phyloP scores from a whole-genome alignment of 2,797 vertebrate species.

The Zalophus californianus region DNA sequence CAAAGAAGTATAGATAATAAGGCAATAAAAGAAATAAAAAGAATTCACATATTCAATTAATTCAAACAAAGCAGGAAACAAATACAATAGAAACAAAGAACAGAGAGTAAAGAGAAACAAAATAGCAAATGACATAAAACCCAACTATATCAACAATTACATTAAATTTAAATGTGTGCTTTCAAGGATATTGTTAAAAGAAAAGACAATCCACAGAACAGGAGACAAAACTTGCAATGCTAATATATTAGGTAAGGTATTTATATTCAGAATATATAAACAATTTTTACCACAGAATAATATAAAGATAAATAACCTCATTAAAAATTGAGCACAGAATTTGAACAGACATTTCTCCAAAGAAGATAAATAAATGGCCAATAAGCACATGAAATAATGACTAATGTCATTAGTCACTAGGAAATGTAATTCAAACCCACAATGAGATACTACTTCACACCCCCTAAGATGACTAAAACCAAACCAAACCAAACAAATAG shows the following conservation, averaged over 20 bases:
- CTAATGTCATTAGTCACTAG: neutral
- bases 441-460: neutral
- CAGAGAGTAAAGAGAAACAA: neutral
- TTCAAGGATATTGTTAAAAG: slow-evolving; percentile 2
- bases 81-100: neutral
- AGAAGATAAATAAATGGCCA: neutral
- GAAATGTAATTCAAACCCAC: neutral
- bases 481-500: neutral
- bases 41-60: neutral
- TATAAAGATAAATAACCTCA: slow-evolving; percentile 2
- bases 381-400: neutral
- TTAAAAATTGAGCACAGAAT: neutral
- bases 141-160: neutral
- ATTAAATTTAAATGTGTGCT: neutral
- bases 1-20: neutral
- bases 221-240: neutral
- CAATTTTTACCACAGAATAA: neutral
- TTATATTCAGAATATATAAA: neutral
- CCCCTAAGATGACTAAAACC: neutral
- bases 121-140: neutral
- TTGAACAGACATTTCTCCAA: neutral
- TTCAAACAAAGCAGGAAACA: neutral
- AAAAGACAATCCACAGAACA: neutral
- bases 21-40: neutral
- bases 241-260: neutral